Evolutionary conservation across 2,113 vertebrate species (phyloP).

Genomic region (Brevimyrus niger): DNA sequence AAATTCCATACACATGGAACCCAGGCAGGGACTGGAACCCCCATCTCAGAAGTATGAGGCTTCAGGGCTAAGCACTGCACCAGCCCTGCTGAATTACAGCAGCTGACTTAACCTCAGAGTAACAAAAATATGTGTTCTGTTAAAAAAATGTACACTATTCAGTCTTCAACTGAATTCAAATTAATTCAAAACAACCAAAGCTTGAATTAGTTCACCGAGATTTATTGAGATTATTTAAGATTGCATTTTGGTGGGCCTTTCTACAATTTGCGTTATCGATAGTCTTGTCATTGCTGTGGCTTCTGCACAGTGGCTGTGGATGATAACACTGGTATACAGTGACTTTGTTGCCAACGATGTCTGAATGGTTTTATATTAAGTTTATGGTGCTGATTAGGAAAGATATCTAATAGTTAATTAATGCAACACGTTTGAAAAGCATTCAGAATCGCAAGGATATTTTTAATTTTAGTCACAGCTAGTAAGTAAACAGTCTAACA

Average conservation of each 20-base stretch:
- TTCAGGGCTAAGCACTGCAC: not conserved
- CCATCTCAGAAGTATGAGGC: no score
- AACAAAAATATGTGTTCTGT: not conserved
- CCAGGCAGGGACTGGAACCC: no score
- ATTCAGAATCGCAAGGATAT: no score
- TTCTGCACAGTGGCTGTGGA: not conserved
- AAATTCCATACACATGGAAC: no score
- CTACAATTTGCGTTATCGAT: not conserved
- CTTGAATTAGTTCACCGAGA: not conserved
- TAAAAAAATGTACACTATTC: not conserved
- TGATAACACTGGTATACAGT: not conserved
- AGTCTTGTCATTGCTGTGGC: not conserved
- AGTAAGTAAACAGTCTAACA: no score
- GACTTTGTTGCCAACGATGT: no score
- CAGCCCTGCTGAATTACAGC: not conserved
- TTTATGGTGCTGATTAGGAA: no score
- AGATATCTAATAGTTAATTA: no score
- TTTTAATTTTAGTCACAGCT: no score
- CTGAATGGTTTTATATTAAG: no score
- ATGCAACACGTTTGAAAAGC: no score
- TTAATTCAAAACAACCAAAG: not conserved
- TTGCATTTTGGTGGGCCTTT: not conserved
- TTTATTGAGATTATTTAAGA: not conserved
- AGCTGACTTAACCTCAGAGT: not conserved
- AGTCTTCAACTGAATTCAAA: not conserved